Evolutionary conservation across 2,113 vertebrate genomes (phyloP).

Genomic region (Leptobrachium leishanense): DNA sequence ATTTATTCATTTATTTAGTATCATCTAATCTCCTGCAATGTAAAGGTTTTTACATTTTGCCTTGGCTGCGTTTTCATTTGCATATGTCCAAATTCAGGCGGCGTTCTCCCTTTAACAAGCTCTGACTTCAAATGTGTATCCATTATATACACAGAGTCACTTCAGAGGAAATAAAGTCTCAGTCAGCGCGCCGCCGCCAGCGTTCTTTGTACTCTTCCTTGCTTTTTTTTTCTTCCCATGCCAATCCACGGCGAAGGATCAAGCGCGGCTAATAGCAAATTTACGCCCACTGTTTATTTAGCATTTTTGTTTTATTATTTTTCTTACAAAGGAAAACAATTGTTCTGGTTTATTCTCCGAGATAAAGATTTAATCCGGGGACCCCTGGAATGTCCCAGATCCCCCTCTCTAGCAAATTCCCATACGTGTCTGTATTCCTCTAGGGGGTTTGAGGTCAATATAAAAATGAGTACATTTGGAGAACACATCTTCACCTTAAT

Average conservation of each 20-base stretch:
- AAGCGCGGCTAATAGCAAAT: constrained; percentile 59
- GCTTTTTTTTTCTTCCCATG: constrained; percentile 53
- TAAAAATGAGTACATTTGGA: too few species aligned
- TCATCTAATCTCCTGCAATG: background rate
- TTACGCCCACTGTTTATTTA: constrained; percentile 59
- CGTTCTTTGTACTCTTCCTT: constrained; percentile 55
- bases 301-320: too few species aligned
- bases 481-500: too few species aligned
- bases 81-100: background rate
- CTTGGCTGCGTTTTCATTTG: background rate
- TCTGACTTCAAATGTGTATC: constrained; percentile 17
- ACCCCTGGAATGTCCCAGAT: constrained; percentile 41
- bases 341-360: constrained; percentile 53
- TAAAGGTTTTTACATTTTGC: background rate
- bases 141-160: background rate
- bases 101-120: constrained; percentile 16
- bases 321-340: constrained; percentile 58
- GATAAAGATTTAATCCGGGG: constrained; percentile 58
- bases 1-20: background rate
- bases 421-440: constrained; percentile 30
- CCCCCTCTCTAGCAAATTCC: constrained; percentile 52
- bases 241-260: constrained; percentile 51
- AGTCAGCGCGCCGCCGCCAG: constrained; percentile 55
- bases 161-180: constrained; percentile 46
- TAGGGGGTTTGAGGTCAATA: background rate